phyloP scores from a whole-genome alignment of 1,140 invertebrate species.

The Lasioglossum baleicum region DNA sequence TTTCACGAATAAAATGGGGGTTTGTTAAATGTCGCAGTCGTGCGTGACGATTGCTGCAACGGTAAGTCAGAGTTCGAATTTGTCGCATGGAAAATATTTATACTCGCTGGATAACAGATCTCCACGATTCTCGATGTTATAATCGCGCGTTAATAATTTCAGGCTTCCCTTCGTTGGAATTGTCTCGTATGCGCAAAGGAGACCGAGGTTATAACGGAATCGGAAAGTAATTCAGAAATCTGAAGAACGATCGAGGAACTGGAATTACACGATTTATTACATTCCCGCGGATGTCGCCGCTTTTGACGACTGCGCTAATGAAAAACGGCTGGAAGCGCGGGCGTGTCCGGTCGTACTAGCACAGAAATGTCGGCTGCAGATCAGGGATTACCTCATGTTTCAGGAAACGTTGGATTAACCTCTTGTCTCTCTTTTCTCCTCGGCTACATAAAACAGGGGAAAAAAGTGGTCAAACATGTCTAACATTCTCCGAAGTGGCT shows the following conservation, averaged over 20 bases:
- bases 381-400: slow-evolving; percentile 59
- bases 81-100: too few species aligned
- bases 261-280: slow-evolving; percentile 26
- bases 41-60: too few species aligned
- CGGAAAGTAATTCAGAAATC: background rate
- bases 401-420: slow-evolving; percentile 59
- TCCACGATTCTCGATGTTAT: too few species aligned
- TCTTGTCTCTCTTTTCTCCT: slow-evolving; percentile 21
- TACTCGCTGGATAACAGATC: too few species aligned
- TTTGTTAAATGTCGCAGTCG: too few species aligned
- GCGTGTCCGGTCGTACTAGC: slow-evolving; percentile 52
- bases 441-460: background rate
- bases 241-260: slow-evolving; percentile 1
- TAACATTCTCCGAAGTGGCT: background rate
- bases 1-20: too few species aligned
- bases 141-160: too few species aligned
- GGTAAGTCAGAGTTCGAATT: too few species aligned
- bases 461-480: slow-evolving; percentile 10
- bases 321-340: slow-evolving; percentile 51
- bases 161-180: too few species aligned
- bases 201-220: background rate
- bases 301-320: slow-evolving; percentile 43
- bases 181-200: too few species aligned
- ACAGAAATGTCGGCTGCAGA: slow-evolving; percentile 30
- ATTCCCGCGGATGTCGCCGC: slow-evolving; percentile 46